Evolutionary conservation across 2,888 invertebrate genomes (phyloP).

Genomic region (Gasteruption jaculator): DNA sequence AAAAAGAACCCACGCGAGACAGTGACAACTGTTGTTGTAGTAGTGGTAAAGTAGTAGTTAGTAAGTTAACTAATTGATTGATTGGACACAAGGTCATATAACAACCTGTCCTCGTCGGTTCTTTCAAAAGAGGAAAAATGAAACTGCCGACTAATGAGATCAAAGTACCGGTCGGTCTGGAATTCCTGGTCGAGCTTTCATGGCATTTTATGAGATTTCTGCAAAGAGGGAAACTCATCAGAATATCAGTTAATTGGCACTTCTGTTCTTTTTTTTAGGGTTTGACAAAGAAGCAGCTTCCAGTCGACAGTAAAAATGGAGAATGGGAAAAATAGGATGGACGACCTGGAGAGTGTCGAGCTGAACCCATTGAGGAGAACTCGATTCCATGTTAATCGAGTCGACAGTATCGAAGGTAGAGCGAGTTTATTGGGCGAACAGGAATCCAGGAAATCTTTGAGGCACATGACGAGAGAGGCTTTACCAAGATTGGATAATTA

Average conservation of each 20-base stretch:
- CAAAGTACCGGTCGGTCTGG: too few relatives aligned
- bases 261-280: too few relatives aligned
- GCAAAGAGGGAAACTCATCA: too few relatives aligned
- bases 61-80: constrained; percentile 42
- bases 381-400: constrained; percentile 61
- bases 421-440: constrained; percentile 47
- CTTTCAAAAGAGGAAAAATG: too few relatives aligned
- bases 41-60: too few relatives aligned
- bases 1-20: constrained; percentile 40
- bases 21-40: too few relatives aligned
- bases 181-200: too few relatives aligned
- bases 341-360: constrained; percentile 45
- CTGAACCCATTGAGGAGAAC: constrained; percentile 52
- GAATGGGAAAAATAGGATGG: constrained; percentile 33
- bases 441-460: constrained; percentile 44
- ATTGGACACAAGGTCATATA: too few relatives aligned
- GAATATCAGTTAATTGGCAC: too few relatives aligned
- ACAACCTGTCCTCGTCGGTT: too few relatives aligned
- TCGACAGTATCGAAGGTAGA: constrained; percentile 54
- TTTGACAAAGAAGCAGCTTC: not conserved
- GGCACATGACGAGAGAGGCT: constrained; percentile 78
- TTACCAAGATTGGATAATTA: constrained; percentile 85
- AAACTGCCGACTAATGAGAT: too few relatives aligned
- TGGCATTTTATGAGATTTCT: too few relatives aligned
- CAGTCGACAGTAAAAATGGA: constrained; percentile 34